phyloP scores from a whole-genome alignment of 2,888 invertebrate species.

The Eilema sororculum region DNA sequence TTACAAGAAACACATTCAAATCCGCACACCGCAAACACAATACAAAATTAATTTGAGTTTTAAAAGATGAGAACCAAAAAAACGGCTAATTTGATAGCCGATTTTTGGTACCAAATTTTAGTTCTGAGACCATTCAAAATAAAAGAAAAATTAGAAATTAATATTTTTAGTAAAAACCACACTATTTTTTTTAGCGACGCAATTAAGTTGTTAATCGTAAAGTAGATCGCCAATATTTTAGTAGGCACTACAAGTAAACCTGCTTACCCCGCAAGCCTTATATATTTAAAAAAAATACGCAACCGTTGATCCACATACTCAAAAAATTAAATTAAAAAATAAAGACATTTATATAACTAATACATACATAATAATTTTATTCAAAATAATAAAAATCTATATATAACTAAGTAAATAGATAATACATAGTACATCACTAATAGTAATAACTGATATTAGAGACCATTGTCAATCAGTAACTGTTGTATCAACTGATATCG shows the following conservation, averaged over 20 bases:
- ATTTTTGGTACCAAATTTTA: neutral
- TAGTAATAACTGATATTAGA: slow-evolving; percentile 48
- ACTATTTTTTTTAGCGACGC: neutral
- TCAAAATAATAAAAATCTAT: slow-evolving; percentile 61
- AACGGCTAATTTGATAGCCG: no score
- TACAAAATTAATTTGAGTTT: neutral
- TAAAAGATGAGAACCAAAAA: neutral
- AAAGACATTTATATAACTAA: slow-evolving; percentile 54
- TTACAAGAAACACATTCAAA: neutral
- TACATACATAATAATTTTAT: slow-evolving; percentile 57
- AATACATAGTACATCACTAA: slow-evolving; percentile 66
- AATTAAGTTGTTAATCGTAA: neutral
- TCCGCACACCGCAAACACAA: neutral
- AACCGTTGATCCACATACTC: slow-evolving; percentile 44
- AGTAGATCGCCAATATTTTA: neutral
- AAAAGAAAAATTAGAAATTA: neutral
- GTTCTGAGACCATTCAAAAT: neutral
- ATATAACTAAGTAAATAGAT: slow-evolving; percentile 61
- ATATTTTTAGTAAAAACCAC: neutral
- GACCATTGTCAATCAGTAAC: slow-evolving; percentile 15
- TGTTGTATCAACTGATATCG: slow-evolving; percentile 1
- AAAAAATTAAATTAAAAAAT: slow-evolving; percentile 62
- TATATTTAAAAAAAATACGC: slow-evolving; percentile 20
- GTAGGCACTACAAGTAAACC: slow-evolving; percentile 13
- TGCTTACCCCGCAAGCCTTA: slow-evolving; percentile 24